Conservation (phyloP, 2,113 vertebrate species). For the Chinchilla lanigera region DNA sequence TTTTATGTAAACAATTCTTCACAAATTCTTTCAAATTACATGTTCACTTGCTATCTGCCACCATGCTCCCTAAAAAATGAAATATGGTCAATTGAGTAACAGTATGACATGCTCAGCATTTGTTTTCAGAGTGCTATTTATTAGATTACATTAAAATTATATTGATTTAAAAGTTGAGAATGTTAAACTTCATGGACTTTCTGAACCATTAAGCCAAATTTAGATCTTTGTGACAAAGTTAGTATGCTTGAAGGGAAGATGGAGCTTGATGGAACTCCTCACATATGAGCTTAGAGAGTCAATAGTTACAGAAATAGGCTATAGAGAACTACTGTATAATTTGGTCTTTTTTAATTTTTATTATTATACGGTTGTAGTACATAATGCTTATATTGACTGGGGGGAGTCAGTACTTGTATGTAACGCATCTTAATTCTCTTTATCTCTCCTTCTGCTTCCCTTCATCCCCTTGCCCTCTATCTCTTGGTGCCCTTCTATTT, state of each 20-base stretch:
- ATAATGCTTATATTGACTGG: neutral
- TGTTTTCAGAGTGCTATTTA: neutral
- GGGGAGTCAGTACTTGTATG: neutral
- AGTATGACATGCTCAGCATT: slow-evolving; percentile 44
- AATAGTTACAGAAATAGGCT: slow-evolving; percentile 5
- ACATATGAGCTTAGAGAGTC: neutral
- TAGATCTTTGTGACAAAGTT: neutral
- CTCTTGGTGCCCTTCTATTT: neutral
- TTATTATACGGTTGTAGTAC: neutral
- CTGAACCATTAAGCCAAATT: slow-evolving; percentile 17
- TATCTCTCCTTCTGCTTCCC: neutral
- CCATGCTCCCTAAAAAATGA: slow-evolving; percentile 27
- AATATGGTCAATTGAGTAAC: slow-evolving; percentile 28
- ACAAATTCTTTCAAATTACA: slow-evolving; percentile 45
- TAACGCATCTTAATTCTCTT: neutral
- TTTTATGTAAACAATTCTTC: neutral
- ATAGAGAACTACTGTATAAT: neutral
- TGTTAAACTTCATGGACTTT: slow-evolving; percentile 16
- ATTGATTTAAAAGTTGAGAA: slow-evolving; percentile 33
- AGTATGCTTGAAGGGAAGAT: neutral
- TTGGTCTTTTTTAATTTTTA: neutral
- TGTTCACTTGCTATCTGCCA: neutral
- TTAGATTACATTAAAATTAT: slow-evolving; percentile 21
- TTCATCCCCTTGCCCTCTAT: neutral
- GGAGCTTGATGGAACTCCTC: neutral